These are phyloP conservation scores for Halictus rubicundus DNA, from an alignment of 1,140 invertebrate genomes.

Conservation along the genomic window DNA sequence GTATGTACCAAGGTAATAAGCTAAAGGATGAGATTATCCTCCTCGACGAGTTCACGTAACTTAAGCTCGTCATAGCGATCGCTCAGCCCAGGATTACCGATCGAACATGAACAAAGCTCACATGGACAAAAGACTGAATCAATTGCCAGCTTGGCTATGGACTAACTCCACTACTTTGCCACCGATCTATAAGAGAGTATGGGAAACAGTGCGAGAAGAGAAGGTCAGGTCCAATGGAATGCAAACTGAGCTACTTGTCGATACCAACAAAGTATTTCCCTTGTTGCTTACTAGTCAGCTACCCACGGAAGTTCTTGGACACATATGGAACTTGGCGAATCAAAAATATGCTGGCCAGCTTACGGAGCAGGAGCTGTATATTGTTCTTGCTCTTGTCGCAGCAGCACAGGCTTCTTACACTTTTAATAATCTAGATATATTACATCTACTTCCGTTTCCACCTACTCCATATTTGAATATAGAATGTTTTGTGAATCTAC, in stretches of 20 bases:
- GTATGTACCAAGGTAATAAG: conserved; percentile 52
- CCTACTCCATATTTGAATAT: conserved; percentile 81
- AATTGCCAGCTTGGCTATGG: conserved; percentile 79
- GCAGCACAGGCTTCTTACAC: conserved; percentile 83
- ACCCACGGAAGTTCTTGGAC: conserved; percentile 82
- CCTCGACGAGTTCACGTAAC: conserved; percentile 52
- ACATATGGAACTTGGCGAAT: conserved; percentile 85
- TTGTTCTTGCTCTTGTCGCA: conserved; percentile 83
- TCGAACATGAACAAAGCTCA: conserved; percentile 67
- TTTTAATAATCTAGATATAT: conserved; percentile 79
- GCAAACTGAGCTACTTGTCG: conserved; percentile 77
- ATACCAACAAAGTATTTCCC: conserved; percentile 83
- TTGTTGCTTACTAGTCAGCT: conserved; percentile 84
- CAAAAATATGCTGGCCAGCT: conserved; percentile 83
- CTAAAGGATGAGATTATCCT: conserved; percentile 43
- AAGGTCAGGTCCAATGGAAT: conserved; percentile 58
- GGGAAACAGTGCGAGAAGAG: conserved; percentile 78
- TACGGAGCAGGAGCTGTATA: conserved; percentile 83
- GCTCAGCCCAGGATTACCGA: not conserved
- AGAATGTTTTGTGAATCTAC: conserved; percentile 59
- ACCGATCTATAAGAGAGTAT: conserved; percentile 79
- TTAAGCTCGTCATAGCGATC: conserved; percentile 41
- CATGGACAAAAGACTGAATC: conserved; percentile 71
- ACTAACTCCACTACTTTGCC: conserved; percentile 78
- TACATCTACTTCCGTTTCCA: conserved; percentile 80